These are phyloP conservation scores for Remorina albescens DNA, from an alignment of 2,797 vertebrate species.

Conservation along the genomic window DNA sequence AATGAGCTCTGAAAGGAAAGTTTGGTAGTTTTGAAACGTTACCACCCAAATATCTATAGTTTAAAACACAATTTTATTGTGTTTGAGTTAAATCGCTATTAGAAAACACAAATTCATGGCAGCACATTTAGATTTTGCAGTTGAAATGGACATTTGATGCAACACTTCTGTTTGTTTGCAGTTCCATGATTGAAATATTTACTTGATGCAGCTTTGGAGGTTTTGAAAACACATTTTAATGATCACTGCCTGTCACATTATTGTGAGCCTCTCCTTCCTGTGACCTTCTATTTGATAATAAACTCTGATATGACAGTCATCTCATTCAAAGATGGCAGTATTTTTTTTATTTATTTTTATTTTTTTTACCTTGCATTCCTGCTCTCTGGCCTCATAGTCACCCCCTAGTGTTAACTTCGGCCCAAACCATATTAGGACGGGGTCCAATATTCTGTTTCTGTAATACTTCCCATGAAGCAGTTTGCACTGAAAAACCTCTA, in stretches of 20 bases:
- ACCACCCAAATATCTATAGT: neutral
- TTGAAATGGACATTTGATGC: too few relatives aligned
- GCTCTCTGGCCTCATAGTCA: conserved; percentile 46
- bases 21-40: too few relatives aligned
- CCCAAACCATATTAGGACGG: conserved; percentile 13
- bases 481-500: conserved; percentile 31
- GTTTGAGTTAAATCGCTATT: neutral
- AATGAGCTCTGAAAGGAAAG: neutral
- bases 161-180: neutral
- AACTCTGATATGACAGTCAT: neutral
- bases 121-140: neutral
- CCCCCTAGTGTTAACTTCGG: conserved; percentile 67
- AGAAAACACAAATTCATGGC: neutral
- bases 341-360: neutral
- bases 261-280: neutral
- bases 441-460: conserved; percentile 3
- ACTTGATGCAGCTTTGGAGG: neutral
- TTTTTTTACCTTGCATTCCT: conserved; percentile 1
- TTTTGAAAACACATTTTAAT: neutral
- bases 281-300: neutral
- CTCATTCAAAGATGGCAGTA: conserved; percentile 9
- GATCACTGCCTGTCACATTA: neutral
- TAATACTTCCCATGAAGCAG: neutral
- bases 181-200: neutral
- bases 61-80: neutral